Conservation (phyloP, 2,797 vertebrate species). For the Hipposideros larvatus region DNA sequence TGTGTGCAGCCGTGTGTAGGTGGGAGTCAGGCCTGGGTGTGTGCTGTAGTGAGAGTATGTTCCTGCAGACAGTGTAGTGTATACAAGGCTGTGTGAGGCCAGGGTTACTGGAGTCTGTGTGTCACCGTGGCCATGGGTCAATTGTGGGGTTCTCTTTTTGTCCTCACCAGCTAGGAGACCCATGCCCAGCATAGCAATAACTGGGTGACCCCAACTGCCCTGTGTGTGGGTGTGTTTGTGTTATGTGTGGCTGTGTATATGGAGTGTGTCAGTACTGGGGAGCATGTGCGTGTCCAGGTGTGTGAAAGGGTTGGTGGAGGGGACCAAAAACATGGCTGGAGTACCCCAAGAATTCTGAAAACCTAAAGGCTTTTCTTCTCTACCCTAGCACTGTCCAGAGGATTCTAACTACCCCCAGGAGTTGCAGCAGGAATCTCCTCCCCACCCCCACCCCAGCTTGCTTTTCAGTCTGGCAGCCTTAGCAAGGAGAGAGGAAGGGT, state of each 20-base stretch:
- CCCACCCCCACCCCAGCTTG: background rate
- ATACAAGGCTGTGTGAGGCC: background rate
- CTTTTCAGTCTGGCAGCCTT: constrained; percentile 54
- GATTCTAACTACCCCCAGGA: background rate
- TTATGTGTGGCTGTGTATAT: background rate
- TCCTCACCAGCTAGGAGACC: background rate
- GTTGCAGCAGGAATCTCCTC: background rate
- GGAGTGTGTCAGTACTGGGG: background rate
- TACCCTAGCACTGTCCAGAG: background rate
- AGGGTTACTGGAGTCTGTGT: background rate
- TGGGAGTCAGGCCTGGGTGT: background rate
- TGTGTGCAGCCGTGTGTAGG: background rate
- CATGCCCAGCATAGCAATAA: background rate
- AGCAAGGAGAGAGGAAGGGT: background rate
- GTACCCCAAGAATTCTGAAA: background rate
- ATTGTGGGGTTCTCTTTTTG: background rate
- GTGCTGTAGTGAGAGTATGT: background rate
- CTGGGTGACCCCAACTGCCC: background rate
- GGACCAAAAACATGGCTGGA: background rate
- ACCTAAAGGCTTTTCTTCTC: background rate
- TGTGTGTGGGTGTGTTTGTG: background rate
- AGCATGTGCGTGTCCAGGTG: background rate
- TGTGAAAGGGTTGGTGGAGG: background rate
- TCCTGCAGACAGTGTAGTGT: background rate
- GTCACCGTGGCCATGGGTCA: background rate